These are phyloP conservation scores for Saxidomus purpurata DNA, from an alignment of 1,140 invertebrate species.

Conservation along the genomic window DNA sequence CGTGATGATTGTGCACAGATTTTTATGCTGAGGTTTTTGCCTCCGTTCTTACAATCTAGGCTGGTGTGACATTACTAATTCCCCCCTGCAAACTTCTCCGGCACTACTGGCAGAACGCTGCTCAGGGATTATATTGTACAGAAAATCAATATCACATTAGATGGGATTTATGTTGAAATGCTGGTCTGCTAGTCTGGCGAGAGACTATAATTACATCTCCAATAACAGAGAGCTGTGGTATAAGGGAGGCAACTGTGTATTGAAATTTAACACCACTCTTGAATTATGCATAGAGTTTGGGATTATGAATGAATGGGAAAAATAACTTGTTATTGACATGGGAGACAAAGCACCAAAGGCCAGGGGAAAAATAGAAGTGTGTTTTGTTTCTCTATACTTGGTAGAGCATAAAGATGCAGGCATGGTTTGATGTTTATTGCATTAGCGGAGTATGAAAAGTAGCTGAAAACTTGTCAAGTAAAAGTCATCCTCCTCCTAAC, in stretches of 20 bases:
- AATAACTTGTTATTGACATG: slow-evolving; percentile 30
- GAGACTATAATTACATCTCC: slow-evolving; percentile 58
- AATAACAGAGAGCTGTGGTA: slow-evolving; percentile 29
- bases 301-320: slow-evolving; percentile 36
- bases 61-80: slow-evolving; percentile 60
- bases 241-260: slow-evolving; percentile 49
- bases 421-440: too few species aligned
- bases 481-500: too few species aligned
- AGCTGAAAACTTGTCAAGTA: too few species aligned
- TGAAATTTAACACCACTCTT: slow-evolving; percentile 6
- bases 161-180: slow-evolving; percentile 69
- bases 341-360: slow-evolving; percentile 5
- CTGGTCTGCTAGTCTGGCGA: slow-evolving; percentile 59
- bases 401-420: neutral
- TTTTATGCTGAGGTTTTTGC: slow-evolving; percentile 15
- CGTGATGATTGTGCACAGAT: slow-evolving; percentile 9
- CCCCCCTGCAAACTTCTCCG: slow-evolving; percentile 46
- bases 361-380: neutral
- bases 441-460: too few species aligned
- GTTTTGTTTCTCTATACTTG: neutral
- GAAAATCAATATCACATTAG: slow-evolving; percentile 69
- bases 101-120: slow-evolving; percentile 37
- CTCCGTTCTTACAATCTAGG: slow-evolving; percentile 19
- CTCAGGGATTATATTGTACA: slow-evolving; percentile 50
- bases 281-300: slow-evolving; percentile 21